phyloP scores from a whole-genome alignment of 2,797 vertebrate species.

The Heliangelus exortis region DNA sequence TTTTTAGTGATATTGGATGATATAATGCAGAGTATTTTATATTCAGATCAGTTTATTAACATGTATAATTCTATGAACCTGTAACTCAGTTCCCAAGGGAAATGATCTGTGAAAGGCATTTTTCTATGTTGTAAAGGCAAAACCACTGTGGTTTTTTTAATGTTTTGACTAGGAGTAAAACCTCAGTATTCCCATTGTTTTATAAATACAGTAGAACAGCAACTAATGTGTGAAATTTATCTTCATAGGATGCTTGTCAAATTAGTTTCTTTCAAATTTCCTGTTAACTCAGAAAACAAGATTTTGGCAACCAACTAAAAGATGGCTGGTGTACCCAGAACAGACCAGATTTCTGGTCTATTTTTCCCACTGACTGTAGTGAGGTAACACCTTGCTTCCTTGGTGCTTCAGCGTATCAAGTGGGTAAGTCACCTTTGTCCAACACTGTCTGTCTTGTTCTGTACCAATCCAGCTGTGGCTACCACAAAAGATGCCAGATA shows the following conservation, averaged over 20 bases:
- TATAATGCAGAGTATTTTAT: background rate
- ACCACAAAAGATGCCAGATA: background rate
- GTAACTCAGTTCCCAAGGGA: background rate
- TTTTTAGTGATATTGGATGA: background rate
- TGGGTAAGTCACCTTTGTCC: background rate
- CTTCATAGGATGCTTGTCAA: background rate
- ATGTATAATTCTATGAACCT: background rate
- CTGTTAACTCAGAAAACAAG: background rate
- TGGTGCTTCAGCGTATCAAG: background rate
- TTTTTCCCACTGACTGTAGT: background rate
- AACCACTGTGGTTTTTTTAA: background rate
- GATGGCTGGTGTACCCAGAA: background rate
- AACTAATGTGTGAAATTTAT: background rate
- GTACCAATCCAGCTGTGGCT: background rate
- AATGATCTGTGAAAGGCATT: background rate
- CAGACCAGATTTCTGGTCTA: background rate
- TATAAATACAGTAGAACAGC: background rate
- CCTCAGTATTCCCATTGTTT: background rate
- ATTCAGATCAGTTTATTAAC: background rate
- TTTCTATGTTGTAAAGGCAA: background rate
- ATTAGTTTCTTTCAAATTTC: background rate
- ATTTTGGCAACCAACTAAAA: background rate
- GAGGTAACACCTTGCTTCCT: background rate
- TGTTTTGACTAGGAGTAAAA: background rate
- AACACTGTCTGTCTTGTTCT: background rate